Percentiles rank a stretch among this genome's conserved stretches.
Conservation (phyloP, 2,113 vertebrate genomes). For the Pomatostomus ruficeps region DNA sequence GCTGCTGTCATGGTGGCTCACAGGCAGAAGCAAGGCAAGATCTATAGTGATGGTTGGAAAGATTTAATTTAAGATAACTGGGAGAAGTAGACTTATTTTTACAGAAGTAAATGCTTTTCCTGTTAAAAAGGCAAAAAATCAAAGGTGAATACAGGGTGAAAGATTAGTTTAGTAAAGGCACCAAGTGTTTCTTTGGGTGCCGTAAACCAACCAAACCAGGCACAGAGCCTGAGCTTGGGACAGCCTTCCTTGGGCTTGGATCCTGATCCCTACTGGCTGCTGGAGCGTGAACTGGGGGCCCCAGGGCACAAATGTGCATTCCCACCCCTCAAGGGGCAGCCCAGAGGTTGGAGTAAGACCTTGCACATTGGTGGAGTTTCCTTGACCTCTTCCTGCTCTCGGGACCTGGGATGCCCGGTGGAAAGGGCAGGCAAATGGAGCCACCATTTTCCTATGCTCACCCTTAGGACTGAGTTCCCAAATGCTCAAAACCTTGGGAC, state of each 20-base stretch:
- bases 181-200: neutral
- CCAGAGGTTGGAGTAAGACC: neutral
- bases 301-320: fast-evolving
- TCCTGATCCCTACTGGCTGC: fast-evolving
- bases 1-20: neutral
- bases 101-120: neutral
- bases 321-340: fast-evolving
- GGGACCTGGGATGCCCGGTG: fast-evolving
- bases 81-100: neutral
- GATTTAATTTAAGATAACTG: neutral
- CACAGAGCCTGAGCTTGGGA: neutral
- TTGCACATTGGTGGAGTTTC: too few relatives aligned
- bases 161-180: neutral
- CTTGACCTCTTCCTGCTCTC: too few relatives aligned
- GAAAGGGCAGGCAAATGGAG: neutral
- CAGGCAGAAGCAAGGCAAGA: neutral
- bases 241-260: neutral
- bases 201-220: neutral
- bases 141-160: neutral
- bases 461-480: too few relatives aligned
- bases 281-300: neutral
- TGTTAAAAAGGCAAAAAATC: neutral
- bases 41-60: neutral
- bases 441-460: neutral
- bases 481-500: neutral